Evolutionary conservation across 2,888 invertebrate genomes (phyloP).

Genomic region (Azorinus chamasolen): DNA sequence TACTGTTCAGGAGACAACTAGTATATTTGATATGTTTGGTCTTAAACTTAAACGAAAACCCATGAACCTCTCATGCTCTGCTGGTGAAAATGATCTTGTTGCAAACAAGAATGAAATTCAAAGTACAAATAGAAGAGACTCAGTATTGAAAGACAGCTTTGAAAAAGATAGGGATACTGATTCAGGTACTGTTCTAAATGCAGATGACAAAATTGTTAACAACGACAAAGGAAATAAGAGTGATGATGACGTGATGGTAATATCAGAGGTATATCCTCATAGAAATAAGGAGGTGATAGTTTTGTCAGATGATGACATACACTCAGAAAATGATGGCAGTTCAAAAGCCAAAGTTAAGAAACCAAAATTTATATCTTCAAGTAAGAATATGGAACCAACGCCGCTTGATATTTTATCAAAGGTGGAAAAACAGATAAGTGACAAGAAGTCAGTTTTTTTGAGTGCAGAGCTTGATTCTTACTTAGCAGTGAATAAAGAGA

Average conservation of each 20-base stretch:
- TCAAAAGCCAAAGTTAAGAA: constrained; percentile 14
- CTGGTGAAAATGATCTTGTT: no score
- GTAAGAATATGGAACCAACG: constrained; percentile 68
- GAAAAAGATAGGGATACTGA: no score
- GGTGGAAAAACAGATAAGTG: constrained; percentile 56
- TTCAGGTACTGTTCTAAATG: background rate
- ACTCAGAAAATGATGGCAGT: constrained; percentile 35
- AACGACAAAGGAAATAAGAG: background rate
- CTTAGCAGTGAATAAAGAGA: constrained; percentile 55
- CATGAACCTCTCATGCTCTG: no score
- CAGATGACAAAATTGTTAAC: background rate
- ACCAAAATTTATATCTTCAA: constrained; percentile 41
- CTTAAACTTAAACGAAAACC: constrained; percentile 37
- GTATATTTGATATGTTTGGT: constrained; percentile 58
- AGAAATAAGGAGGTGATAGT: constrained; percentile 18
- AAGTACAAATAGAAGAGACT: no score
- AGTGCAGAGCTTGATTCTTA: constrained; percentile 74
- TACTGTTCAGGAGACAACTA: background rate
- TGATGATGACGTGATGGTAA: constrained; percentile 34
- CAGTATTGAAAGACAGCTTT: no score
- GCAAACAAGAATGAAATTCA: no score
- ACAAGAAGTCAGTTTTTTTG: constrained; percentile 72
- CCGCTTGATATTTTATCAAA: constrained; percentile 68
- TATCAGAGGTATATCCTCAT: constrained; percentile 30
- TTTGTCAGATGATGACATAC: constrained; percentile 40